These are phyloP conservation scores for Falco biarmicus DNA, from an alignment of 2,797 vertebrate species.

Conservation along the genomic window DNA sequence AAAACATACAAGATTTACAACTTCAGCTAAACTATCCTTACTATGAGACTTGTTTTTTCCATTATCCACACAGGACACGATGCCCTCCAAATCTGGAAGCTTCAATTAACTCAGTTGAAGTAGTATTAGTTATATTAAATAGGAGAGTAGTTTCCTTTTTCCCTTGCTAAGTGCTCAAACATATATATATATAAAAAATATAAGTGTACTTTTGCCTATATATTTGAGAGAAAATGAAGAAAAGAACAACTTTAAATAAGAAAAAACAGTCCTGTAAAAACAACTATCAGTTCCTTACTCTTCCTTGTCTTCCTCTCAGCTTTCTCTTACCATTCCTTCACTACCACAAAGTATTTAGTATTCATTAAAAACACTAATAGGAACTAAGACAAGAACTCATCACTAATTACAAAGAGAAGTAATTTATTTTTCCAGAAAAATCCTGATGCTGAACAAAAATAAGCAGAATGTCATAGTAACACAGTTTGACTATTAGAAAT, in stretches of 20 bases:
- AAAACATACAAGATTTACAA: neutral
- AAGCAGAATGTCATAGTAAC: neutral
- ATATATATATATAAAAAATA: neutral
- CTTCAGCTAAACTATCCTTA: neutral
- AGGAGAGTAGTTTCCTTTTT: neutral
- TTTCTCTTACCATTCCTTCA: neutral
- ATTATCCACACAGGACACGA: neutral
- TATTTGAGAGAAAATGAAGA: neutral
- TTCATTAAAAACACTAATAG: neutral
- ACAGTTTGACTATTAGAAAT: neutral
- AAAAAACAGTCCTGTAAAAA: neutral
- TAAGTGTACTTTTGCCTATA: neutral
- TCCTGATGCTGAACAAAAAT: neutral
- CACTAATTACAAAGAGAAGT: neutral
- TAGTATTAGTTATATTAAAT: neutral
- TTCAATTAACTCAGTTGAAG: neutral
- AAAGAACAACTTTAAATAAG: neutral
- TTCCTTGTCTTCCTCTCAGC: neutral
- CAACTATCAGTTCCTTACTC: neutral
- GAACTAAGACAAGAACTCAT: neutral
- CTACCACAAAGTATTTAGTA: neutral
- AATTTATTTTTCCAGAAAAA: neutral
- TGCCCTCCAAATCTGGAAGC: neutral
- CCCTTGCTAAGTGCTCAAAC: neutral
- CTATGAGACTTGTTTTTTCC: neutral